Base-by-base conservation (phyloP, 2,113 vertebrate species). In the Larimichthys crocea region DNA sequence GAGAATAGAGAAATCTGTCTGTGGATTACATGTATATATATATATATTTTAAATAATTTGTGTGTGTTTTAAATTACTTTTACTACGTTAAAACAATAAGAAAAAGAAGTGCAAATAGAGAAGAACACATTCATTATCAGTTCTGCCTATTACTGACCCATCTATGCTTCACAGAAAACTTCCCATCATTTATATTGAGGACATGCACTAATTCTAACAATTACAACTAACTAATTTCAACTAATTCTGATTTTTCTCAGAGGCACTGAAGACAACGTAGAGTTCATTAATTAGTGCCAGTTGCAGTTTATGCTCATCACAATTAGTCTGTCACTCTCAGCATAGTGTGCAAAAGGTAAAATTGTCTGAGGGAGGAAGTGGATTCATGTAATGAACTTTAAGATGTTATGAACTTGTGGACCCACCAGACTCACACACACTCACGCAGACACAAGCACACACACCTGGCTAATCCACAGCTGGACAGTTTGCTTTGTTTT, bases 271-370 rank as follows among this genome's bases (percentile, higher is more conserved):
- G 52, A 48, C 69, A 26, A 49, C 6, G 1, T 20, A 50, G 29
- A 59, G 70, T 74, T 82, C 67, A 86, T 84, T 76, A 78, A 87
- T 80, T 61, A 40, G 52, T 57, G 53, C 19, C 2, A 70, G 50
- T 69, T 78, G 70, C 65, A 66, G 22, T 72, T 70, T 22, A 83
- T 80, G 68, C 82, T 83, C 46, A 0, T 26, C 55, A 75, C 72
- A 90, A 84, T 84, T 77, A 83, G 53, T 69, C 56, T 67, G 68
- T 31, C 26, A 63, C 0, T 71, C 62, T 76, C 26, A 40, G 26
- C 60, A 78, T 64, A 52, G n/a, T 77, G 19, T 63, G 55, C 35
- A 72, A 74, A 70, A 80, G 31, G 69, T 24, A 22, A 80, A 66
- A 85, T 73, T 83, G 69, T 57, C 57, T 70, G 56, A 76, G 66